Percentiles rank a stretch among this genome's conserved stretches.
Evolutionary conservation across 2,797 vertebrate genomes (phyloP).

Genomic region (Meda fulgida): DNA sequence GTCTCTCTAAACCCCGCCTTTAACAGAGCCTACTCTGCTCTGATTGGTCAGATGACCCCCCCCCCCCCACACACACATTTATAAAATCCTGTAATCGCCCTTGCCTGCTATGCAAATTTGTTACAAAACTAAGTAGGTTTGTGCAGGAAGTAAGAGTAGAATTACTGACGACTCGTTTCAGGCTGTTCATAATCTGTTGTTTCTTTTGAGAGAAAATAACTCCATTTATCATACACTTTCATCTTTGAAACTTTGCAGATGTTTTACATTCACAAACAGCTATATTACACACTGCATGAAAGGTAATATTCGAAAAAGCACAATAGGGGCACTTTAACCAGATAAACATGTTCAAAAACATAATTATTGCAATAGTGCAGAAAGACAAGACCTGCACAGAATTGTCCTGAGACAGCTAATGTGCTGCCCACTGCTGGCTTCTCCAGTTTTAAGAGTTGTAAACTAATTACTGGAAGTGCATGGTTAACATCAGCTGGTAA

Average conservation of each 20-base stretch:
- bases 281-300: not conserved
- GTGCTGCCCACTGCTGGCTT: not conserved
- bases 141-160: not conserved
- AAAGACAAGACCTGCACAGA: not conserved
- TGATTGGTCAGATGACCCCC: not conserved
- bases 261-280: not conserved
- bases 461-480: slow-evolving; percentile 20
- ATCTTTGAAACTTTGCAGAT: not conserved
- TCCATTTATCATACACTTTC: not conserved
- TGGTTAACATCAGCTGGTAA: not conserved
- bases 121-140: not conserved
- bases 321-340: not conserved
- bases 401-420: not conserved
- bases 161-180: not conserved
- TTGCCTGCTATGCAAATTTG: not conserved
- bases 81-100: no score
- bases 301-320: not conserved
- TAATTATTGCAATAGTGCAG: not conserved
- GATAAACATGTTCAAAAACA: not conserved
- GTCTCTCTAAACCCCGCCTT: not conserved
- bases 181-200: not conserved
- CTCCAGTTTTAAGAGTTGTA: slow-evolving; percentile 9
- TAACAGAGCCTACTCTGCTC: not conserved
- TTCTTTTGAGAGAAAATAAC: not conserved
- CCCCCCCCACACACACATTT: no score